A percentile compares a stretch with the other conserved stretches of the same genome.
phyloP scores from a whole-genome alignment of 2,888 invertebrate genomes.

The Hyppa rectilinea region DNA sequence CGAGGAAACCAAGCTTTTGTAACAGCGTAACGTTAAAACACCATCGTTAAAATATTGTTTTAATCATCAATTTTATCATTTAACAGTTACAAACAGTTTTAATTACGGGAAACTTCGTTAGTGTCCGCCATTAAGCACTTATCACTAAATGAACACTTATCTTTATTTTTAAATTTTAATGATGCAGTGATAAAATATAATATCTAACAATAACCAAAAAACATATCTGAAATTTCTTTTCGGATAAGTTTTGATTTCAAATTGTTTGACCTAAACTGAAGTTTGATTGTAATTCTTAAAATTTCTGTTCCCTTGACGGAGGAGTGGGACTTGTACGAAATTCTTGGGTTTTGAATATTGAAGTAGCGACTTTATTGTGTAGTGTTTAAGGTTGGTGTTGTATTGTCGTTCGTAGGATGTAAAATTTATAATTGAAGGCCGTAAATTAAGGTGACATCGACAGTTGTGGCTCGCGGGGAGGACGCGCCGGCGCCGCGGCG shows the following conservation, averaged over 20 bases:
- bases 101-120: conserved; percentile 85
- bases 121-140: conserved; percentile 79
- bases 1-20: conserved; percentile 79
- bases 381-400: conserved; percentile 59
- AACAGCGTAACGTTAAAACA: conserved; percentile 66
- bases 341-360: conserved; percentile 11
- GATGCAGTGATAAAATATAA: conserved; percentile 64
- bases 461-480: conserved; percentile 87
- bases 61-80: conserved; percentile 84
- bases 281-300: conserved; percentile 65
- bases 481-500: conserved; percentile 66
- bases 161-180: conserved; percentile 73
- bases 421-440: conserved; percentile 90
- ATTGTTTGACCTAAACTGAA: conserved; percentile 54
- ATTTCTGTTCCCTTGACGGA: conserved; percentile 60
- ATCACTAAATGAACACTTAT: conserved; percentile 79
- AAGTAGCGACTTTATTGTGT: conserved; percentile 49
- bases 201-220: conserved; percentile 40
- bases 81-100: conserved; percentile 79
- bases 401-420: conserved; percentile 74
- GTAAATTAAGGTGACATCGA: conserved; percentile 91
- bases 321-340: conserved; percentile 44
- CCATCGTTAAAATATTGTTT: conserved; percentile 76
- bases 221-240: conserved; percentile 40
- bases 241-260: conserved; percentile 32